Evolutionary conservation across 2,888 invertebrate species (phyloP), one percentile per base, ranked within the genome.

Genomic region (Tanypteryx hageni): DNA sequence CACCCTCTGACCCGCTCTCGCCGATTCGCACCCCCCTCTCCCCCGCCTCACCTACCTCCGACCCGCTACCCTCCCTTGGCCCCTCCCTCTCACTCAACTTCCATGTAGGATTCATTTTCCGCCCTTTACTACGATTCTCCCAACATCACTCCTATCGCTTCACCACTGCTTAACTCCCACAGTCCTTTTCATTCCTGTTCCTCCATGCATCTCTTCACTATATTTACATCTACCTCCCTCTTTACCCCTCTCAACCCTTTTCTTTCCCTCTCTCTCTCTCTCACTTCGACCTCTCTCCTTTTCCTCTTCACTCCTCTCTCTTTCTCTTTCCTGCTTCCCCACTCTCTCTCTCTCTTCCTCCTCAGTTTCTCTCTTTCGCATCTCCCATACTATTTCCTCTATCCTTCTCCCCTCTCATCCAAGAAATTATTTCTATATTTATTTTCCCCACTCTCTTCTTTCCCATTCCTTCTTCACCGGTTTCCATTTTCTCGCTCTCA

Each of bases 31-130:
- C 27, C 27, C 18, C 58, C 1, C 76, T 22, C 76, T n/a, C 13
- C 64, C 64, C 16, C 44, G 22, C 76, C 68, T 22, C 68, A 22
- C 68, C 68, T 22, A 14, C 13, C 59, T 18, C 61, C 31, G 31
- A 61, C 86, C 61, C 58, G 68, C 18, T 68, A 68, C 16, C 85
- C n/a, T 58, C 56, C 22, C 85, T 7, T 58, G 1, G 27, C 61
- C 59, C 22, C 58, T 59, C 61, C 16, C 31, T 27, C 89, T 59
- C 56, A 18, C 57, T 57, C 57, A 44, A 64, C 89, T 61, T 13
- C 89, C 89, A 89, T 89, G 89, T 89, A 89, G 64, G 89, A 89
- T 89, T 89, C 89, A 89, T 89, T 89, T 89, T 68, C 89, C 89
- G 27, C 89, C 89, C 89, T 89, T 68, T 86, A 31, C 86, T 86